phyloP scores from a whole-genome alignment of 2,113 vertebrate species.

The Sphyrna mokarran region DNA sequence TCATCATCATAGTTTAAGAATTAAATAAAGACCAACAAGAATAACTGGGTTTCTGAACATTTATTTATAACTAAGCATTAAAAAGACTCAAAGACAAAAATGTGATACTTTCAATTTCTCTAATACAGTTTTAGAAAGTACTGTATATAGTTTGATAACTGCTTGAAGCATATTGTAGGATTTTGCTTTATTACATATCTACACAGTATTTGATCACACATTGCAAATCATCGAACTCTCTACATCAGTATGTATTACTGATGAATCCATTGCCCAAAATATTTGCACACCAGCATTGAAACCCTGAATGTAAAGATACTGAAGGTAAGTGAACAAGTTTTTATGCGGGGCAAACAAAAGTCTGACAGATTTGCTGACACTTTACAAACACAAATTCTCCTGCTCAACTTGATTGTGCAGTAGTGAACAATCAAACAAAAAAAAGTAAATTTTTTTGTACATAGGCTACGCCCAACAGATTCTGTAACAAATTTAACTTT shows the following conservation, averaged over 20 bases:
- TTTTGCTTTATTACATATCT: conserved; percentile 21
- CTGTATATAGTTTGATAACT: conserved; percentile 24
- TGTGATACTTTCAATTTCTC: conserved; percentile 34
- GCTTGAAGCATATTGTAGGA: conserved; percentile 28
- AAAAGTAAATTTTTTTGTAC: not conserved
- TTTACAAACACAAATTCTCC: not conserved
- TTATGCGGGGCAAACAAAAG: conserved; percentile 6
- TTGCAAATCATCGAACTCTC: conserved; percentile 5
- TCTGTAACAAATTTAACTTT: conserved; percentile 72
- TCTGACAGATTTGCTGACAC: not conserved
- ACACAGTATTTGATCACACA: conserved; percentile 29
- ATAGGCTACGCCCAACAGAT: conserved; percentile 47
- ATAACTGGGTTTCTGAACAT: conserved; percentile 16
- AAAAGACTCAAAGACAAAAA: conserved; percentile 33
- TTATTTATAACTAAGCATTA: conserved; percentile 37
- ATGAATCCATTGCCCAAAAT: conserved; percentile 20
- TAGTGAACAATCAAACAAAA: conserved; percentile 12
- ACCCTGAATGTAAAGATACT: conserved; percentile 33
- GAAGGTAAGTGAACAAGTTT: conserved; percentile 19
- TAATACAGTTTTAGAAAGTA: conserved; percentile 30
- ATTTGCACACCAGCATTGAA: conserved; percentile 10
- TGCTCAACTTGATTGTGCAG: conserved; percentile 15
- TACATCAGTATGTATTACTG: conserved; percentile 13
- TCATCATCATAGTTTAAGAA: conserved; percentile 1
- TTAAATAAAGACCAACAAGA: conserved; percentile 9